Evolutionary conservation across 2,797 vertebrate genomes (phyloP).

Genomic region (Austrolebias charrua): DNA sequence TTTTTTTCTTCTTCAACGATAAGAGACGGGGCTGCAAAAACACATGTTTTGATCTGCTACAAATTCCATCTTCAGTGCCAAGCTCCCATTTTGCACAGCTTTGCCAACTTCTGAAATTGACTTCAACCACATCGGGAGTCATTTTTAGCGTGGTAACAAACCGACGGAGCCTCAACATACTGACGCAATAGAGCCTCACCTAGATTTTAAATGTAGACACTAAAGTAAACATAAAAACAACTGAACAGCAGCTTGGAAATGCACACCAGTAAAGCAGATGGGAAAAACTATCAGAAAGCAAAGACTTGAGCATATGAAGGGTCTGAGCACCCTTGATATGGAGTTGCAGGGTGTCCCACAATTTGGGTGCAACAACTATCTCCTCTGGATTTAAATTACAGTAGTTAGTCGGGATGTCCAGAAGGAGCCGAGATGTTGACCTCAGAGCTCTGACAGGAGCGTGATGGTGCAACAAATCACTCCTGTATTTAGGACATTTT

Average conservation of each 20-base stretch:
- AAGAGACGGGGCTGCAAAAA: conserved; percentile 9
- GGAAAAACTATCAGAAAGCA: too few species aligned
- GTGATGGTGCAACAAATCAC: not conserved
- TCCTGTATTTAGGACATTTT: not conserved
- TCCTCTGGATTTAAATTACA: not conserved
- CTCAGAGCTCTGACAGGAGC: not conserved
- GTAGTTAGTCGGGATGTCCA: not conserved
- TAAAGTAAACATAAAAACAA: not conserved
- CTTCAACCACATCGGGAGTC: not conserved
- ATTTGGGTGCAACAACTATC: not conserved
- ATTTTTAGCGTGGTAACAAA: not conserved
- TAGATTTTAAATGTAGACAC: not conserved
- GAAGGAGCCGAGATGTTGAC: not conserved
- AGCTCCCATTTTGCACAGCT: not conserved
- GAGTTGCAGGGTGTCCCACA: not conserved
- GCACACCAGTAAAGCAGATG: not conserved
- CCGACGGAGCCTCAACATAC: not conserved
- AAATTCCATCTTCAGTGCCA: conserved; percentile 4
- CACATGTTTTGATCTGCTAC: not conserved
- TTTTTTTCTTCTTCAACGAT: not conserved
- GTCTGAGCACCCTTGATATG: not conserved
- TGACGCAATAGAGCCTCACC: not conserved
- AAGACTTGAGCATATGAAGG: too few species aligned
- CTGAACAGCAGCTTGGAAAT: not conserved
- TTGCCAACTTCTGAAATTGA: not conserved